A percentile compares a stretch with the other conserved stretches of the same genome.
phyloP scores from a whole-genome alignment of 2,888 invertebrate species.

The Andrena camellia region DNA sequence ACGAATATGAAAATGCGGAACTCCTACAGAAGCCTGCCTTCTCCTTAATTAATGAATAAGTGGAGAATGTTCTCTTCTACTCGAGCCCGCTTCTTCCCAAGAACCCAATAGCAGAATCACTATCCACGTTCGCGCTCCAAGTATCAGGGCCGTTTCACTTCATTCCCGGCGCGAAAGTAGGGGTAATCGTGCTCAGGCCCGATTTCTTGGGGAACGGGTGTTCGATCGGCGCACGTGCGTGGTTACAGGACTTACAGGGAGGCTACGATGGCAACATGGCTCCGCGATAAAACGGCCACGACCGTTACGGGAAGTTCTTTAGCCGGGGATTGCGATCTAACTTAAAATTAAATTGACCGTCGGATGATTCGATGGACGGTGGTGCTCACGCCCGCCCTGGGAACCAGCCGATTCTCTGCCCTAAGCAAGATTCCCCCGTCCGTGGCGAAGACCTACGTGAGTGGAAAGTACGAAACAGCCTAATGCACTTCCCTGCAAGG shows the following conservation, averaged over 20 bases:
- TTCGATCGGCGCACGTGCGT: slow-evolving; percentile 45
- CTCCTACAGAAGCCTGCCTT: neutral
- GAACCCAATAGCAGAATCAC: slow-evolving; percentile 2
- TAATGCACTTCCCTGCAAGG: slow-evolving; percentile 46
- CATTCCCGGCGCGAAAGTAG: slow-evolving; percentile 12
- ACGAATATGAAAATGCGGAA: neutral
- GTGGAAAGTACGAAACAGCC: slow-evolving; percentile 62
- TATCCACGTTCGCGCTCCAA: neutral
- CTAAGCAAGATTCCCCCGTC: slow-evolving; percentile 56
- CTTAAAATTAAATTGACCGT: slow-evolving; percentile 73
- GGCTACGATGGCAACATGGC: slow-evolving; percentile 13
- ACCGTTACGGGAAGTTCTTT: slow-evolving; percentile 53
- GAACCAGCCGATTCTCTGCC: slow-evolving; percentile 9
- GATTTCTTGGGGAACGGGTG: slow-evolving; percentile 15
- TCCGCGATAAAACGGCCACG: slow-evolving; percentile 50
- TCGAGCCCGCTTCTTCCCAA: neutral
- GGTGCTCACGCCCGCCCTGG: slow-evolving; percentile 22
- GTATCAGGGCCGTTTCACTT: slow-evolving; percentile 19
- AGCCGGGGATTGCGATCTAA: slow-evolving; percentile 58
- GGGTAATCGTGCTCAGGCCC: slow-evolving; percentile 49
- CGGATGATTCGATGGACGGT: slow-evolving; percentile 57
- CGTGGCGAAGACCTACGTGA: slow-evolving; percentile 61
- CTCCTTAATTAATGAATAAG: slow-evolving; percentile 4
- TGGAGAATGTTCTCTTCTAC: neutral
- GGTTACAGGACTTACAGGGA: slow-evolving; percentile 12